phyloP scores from a whole-genome alignment of 1,140 invertebrate genomes.

The Musca domestica region DNA sequence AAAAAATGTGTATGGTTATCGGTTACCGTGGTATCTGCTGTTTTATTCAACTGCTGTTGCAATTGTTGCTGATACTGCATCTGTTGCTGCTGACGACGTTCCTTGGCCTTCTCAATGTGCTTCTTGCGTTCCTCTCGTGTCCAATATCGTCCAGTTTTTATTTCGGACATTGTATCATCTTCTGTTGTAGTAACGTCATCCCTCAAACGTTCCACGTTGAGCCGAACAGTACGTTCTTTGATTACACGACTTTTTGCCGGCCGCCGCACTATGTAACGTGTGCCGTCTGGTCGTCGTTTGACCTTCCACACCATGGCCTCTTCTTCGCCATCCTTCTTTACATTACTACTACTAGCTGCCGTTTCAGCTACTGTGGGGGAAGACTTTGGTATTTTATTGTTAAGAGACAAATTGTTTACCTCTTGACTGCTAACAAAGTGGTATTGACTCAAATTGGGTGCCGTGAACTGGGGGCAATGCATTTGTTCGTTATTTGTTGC shows the following conservation, averaged over 20 bases:
- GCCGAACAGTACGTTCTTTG: constrained; percentile 58
- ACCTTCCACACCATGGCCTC: constrained; percentile 75
- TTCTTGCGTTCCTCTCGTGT: constrained; percentile 75
- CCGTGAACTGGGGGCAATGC: constrained; percentile 50
- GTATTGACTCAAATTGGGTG: constrained; percentile 62
- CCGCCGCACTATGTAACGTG: constrained; percentile 73
- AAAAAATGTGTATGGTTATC: neutral
- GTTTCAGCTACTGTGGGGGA: constrained; percentile 10
- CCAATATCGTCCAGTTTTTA: constrained; percentile 81
- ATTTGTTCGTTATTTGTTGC: neutral
- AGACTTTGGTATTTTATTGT: constrained; percentile 4
- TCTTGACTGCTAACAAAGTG: constrained; percentile 63
- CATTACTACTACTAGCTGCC: neutral
- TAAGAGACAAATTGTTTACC: constrained; percentile 30
- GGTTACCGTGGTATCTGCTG: neutral
- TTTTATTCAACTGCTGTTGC: constrained; percentile 24
- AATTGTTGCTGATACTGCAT: constrained; percentile 36
- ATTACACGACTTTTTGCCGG: constrained; percentile 59
- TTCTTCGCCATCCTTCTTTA: constrained; percentile 40
- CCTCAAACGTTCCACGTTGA: constrained; percentile 59
- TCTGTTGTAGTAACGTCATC: constrained; percentile 72
- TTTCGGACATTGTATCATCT: constrained; percentile 77
- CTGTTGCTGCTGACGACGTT: constrained; percentile 63
- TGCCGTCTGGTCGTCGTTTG: constrained; percentile 74
- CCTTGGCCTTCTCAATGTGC: constrained; percentile 69